Evolutionary conservation across 2,113 vertebrate genomes (phyloP).

Genomic region (Microcebus griseorufus): DNA sequence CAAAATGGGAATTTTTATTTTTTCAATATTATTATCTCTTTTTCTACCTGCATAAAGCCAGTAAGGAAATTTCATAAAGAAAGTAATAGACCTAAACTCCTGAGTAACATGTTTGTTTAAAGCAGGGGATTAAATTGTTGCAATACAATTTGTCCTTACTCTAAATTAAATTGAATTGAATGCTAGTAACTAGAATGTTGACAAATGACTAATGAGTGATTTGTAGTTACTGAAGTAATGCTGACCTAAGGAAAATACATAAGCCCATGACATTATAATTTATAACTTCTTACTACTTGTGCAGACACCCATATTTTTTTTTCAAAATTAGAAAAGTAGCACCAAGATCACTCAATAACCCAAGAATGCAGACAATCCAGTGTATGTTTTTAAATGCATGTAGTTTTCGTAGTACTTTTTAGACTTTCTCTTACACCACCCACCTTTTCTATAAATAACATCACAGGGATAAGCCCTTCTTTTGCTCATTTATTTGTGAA

Average conservation of each 20-base stretch:
- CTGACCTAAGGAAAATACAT: not conserved
- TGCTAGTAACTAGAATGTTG: not conserved
- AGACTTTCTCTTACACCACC: not conserved
- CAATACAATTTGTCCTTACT: not conserved
- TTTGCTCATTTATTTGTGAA: not conserved
- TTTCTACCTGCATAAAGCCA: not conserved
- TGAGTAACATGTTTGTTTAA: not conserved
- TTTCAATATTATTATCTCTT: not conserved
- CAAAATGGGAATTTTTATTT: not conserved
- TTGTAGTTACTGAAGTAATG: not conserved
- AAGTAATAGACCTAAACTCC: not conserved
- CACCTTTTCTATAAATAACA: not conserved
- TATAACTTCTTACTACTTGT: not conserved
- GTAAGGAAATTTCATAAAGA: constrained; percentile 1
- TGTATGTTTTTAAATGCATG: not conserved
- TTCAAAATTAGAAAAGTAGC: not conserved
- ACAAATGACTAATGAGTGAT: not conserved
- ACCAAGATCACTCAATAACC: not conserved
- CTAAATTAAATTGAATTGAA: not conserved
- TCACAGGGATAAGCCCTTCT: not conserved
- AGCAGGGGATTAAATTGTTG: not conserved
- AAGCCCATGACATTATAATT: not conserved
- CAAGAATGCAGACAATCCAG: not conserved
- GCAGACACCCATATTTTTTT: not conserved
- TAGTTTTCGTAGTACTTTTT: not conserved